Conservation (phyloP, 2,113 vertebrate species). For the Bothrops jararaca region DNA sequence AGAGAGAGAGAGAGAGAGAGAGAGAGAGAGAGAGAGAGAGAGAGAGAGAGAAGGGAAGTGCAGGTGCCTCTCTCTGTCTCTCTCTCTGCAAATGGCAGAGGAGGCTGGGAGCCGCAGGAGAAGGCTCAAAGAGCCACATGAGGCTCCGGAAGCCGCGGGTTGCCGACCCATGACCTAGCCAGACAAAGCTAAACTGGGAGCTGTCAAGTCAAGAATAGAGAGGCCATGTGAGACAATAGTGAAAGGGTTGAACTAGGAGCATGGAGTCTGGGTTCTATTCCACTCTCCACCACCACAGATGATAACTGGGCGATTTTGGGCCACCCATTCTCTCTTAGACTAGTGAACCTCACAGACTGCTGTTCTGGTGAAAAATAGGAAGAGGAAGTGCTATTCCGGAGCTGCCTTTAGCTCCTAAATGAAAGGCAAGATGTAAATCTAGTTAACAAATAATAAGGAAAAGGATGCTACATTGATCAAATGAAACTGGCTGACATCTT, state of each 20-base stretch:
- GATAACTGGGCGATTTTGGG: not conserved
- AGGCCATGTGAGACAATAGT: not conserved
- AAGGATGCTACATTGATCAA: too few relatives aligned
- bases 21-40: too few relatives aligned
- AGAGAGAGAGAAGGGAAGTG: too few relatives aligned
- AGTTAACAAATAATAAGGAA: not conserved
- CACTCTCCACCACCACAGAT: not conserved
- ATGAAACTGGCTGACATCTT: too few relatives aligned
- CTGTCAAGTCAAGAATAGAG: not conserved
- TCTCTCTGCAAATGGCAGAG: too few relatives aligned
- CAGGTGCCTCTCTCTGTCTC: too few relatives aligned
- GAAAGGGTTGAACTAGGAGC: not conserved
- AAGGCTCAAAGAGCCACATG: too few relatives aligned
- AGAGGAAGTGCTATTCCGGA: not conserved
- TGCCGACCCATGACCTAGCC: not conserved
- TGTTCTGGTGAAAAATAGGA: not conserved
- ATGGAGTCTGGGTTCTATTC: not conserved
- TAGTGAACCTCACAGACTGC: not conserved
- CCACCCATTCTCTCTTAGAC: not conserved
- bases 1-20: too few relatives aligned
- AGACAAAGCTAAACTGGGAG: not conserved
- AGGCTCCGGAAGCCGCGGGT: too few relatives aligned
- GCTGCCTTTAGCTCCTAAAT: not conserved
- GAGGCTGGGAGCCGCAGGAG: too few relatives aligned
- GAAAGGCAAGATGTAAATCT: not conserved